Conservation (phyloP, 2,113 vertebrate species). For the Hiodon tergisus region DNA sequence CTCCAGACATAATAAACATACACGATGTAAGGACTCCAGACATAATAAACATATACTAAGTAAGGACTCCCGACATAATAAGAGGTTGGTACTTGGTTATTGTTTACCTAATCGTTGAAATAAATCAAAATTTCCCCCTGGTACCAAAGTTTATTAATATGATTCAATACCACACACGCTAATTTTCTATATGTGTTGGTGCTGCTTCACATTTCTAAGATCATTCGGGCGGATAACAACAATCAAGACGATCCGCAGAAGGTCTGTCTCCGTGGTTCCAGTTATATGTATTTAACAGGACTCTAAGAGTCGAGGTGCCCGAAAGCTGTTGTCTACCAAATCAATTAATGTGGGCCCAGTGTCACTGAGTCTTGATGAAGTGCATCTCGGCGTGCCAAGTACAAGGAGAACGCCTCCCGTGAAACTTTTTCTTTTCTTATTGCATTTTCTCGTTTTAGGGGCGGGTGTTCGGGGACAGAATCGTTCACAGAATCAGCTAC, state of each 20-base stretch:
- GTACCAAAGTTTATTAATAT: no score
- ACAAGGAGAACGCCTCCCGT: constrained; percentile 38
- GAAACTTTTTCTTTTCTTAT: constrained; percentile 9
- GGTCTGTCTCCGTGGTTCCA: constrained; percentile 43
- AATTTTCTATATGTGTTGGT: no score
- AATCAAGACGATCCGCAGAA: constrained; percentile 49
- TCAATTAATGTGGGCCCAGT: constrained; percentile 50
- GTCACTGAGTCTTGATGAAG: constrained; percentile 61
- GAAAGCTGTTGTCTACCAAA: constrained; percentile 32
- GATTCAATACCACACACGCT: no score
- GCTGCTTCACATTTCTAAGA: no score
- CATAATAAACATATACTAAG: no score
- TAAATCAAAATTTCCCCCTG: no score
- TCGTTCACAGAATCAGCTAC: constrained; percentile 29
- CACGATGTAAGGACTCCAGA: no score
- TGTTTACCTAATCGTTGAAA: no score
- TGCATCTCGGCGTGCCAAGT: constrained; percentile 57
- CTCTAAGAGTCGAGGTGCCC: constrained; percentile 36
- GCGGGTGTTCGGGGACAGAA: constrained; percentile 15
- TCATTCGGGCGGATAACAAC: constrained; percentile 17
- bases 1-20: no score
- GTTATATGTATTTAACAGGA: constrained; percentile 37
- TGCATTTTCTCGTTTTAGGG: constrained; percentile 16
- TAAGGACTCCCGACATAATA: no score
- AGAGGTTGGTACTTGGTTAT: no score